A percentile compares a stretch with the other conserved stretches of the same genome.
phyloP scores from a whole-genome alignment of 2,888 invertebrate genomes.

The Muschampia plurimacula region DNA sequence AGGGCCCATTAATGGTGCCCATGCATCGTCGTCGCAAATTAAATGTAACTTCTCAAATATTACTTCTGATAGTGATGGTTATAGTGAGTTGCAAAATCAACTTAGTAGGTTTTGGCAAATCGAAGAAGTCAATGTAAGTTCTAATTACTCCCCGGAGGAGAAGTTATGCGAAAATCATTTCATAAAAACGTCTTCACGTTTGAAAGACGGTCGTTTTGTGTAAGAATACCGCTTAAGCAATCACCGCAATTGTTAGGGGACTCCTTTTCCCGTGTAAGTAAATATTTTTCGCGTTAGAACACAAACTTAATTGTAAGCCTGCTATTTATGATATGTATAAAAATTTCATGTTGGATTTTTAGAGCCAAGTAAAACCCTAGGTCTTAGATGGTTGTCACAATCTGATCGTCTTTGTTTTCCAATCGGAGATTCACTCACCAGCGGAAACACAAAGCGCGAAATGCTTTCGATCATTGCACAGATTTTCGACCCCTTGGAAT shows the following conservation, averaged over 20 bases:
- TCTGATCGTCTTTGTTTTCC: constrained; percentile 35
- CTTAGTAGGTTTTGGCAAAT: constrained; percentile 30
- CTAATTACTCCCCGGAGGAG: constrained; percentile 13
- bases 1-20: constrained; percentile 37
- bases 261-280: constrained; percentile 38
- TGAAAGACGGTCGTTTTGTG: constrained; percentile 37
- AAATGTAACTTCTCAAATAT: constrained; percentile 16
- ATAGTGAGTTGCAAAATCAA: constrained; percentile 12
- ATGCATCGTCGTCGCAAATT: constrained; percentile 1
- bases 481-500: constrained; percentile 40
- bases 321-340: constrained; percentile 34
- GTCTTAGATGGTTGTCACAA: constrained; percentile 27
- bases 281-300: constrained; percentile 41
- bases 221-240: constrained; percentile 38
- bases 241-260: constrained; percentile 38
- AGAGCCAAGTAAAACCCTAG: constrained; percentile 33
- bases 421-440: neutral
- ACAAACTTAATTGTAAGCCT: constrained; percentile 25
- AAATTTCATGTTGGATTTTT: constrained; percentile 38
- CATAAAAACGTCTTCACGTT: constrained; percentile 28
- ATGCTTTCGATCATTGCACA: constrained; percentile 40
- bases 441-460: constrained; percentile 29
- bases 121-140: constrained; percentile 17
- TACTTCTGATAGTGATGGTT: neutral
- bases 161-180: constrained; percentile 36